Base-by-base conservation (phyloP, 1,140 invertebrate species). In the Bombus superbus region DNA sequence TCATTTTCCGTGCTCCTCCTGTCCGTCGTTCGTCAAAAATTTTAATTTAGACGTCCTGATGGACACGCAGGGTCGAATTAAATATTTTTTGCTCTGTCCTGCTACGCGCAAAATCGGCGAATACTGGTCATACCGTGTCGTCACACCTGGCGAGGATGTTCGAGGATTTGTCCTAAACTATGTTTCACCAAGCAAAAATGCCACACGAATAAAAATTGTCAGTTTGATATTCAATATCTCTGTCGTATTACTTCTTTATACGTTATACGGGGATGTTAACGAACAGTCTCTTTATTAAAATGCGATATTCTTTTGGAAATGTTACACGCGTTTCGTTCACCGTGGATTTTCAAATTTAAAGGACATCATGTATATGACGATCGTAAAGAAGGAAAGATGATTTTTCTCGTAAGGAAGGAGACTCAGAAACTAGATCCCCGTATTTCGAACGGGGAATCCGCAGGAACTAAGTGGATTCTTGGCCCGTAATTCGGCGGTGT, bases 401-500 rank as follows among this genome's bases (percentile, higher is more conserved):
- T 2, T 22, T 6, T 9, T 53, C 47, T 53, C 18, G 18, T 5
- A 13, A n/a, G 40, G 44, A 64, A 59, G 13, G 11, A 77, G 22
- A 22, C 15, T 6, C 1, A 8, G n/a, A 40, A 53, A 35, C 44
- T 44, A 32, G 68, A 72, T 80, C 74, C 47, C 71, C 35, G 74
- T 57, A 83, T 87, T 64, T 68, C 57, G 47, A 87, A 87, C 81
- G 85, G 74, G 76, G 76, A 87, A 88, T 92, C 76, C 84, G 79
- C 72, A 77, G 64, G 79, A 82, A 79, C 74, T 59, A 84, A 84
- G 77, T 69, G 77, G 73, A 81, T 83, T 44, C 66, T 62, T 86
- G 62, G 75, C 47, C 81, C 82, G 81, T 86, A 87, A 91, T 90
- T 90, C 84, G 88, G 77, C 78, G 86, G 89, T 69, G 83, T 88